Evolutionary conservation across 2,888 invertebrate species (phyloP).

Genomic region (Cheilosia vulpina): DNA sequence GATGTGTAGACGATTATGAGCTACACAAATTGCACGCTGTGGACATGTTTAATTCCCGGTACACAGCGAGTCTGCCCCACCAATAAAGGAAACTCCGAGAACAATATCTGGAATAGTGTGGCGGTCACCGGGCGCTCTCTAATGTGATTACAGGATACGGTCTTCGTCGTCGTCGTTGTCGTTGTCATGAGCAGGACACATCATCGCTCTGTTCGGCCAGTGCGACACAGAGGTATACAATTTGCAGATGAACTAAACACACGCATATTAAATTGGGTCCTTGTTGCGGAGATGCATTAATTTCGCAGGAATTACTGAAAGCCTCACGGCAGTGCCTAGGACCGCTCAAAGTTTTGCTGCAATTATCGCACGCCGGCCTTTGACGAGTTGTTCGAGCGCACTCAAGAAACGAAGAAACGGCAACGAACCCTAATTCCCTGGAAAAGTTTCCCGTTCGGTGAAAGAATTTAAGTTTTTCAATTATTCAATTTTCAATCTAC

Average conservation of each 20-base stretch:
- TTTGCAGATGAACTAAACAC: constrained; percentile 50
- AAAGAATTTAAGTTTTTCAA: constrained; percentile 73
- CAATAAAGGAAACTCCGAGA: constrained; percentile 69
- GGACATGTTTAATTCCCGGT: constrained; percentile 67
- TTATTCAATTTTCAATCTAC: constrained; percentile 73
- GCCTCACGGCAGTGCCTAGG: constrained; percentile 15
- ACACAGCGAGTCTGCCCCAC: constrained; percentile 21
- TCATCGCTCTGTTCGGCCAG: constrained; percentile 14
- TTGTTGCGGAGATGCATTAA: constrained; percentile 65
- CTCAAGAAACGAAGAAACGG: constrained; percentile 5
- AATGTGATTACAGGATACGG: constrained; percentile 71
- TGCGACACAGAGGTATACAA: constrained; percentile 32
- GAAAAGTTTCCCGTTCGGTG: constrained; percentile 58
- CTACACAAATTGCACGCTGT: constrained; percentile 13
- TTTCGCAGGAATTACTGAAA: constrained; percentile 64
- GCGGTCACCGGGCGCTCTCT: constrained; percentile 55
- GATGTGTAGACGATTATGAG: constrained; percentile 52
- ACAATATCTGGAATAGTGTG: constrained; percentile 65
- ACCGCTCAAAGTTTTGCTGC: constrained; percentile 56
- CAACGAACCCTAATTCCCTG: constrained; percentile 60
- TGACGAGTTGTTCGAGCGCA: constrained; percentile 56
- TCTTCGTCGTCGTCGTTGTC: constrained; percentile 14
- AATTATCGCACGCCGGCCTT: constrained; percentile 59
- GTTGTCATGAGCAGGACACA: constrained; percentile 24
- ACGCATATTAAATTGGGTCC: constrained; percentile 71